Evolutionary conservation across 2,113 vertebrate genomes (phyloP).

Genomic region (Geococcyx californianus): DNA sequence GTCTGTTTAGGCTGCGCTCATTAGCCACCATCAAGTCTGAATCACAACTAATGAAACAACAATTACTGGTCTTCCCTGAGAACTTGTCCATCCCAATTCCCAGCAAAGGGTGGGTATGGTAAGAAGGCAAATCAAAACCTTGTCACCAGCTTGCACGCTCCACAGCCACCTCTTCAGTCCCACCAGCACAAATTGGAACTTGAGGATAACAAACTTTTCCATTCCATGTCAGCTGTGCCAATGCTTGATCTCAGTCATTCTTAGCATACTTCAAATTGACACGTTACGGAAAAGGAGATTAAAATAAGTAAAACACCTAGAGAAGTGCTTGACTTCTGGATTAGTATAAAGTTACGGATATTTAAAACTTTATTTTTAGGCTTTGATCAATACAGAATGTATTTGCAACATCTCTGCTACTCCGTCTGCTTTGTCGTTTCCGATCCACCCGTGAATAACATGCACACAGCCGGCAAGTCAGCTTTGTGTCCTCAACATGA

Average conservation of each 20-base stretch:
- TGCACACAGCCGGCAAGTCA: neutral
- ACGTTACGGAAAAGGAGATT: neutral
- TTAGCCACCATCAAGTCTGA: neutral
- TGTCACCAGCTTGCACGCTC: neutral
- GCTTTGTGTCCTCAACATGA: neutral
- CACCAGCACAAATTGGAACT: neutral
- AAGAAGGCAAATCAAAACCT: neutral
- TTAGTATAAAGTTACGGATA: neutral
- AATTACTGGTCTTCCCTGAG: neutral
- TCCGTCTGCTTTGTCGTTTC: neutral
- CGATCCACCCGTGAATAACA: neutral
- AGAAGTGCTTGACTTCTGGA: neutral
- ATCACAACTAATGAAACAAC: neutral
- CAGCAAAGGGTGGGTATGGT: neutral
- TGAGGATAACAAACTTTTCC: neutral
- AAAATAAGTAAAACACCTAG: neutral
- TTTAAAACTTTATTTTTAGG: neutral
- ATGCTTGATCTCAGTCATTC: neutral
- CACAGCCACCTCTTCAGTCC: neutral
- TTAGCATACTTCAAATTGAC: neutral
- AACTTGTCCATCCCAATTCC: rapidly evolving
- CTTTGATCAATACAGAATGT: neutral
- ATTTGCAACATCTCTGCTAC: neutral
- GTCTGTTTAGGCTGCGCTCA: neutral
- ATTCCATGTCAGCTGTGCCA: neutral